Evolutionary conservation across 2,113 vertebrate species (phyloP).

Genomic region (Verasper variegatus): DNA sequence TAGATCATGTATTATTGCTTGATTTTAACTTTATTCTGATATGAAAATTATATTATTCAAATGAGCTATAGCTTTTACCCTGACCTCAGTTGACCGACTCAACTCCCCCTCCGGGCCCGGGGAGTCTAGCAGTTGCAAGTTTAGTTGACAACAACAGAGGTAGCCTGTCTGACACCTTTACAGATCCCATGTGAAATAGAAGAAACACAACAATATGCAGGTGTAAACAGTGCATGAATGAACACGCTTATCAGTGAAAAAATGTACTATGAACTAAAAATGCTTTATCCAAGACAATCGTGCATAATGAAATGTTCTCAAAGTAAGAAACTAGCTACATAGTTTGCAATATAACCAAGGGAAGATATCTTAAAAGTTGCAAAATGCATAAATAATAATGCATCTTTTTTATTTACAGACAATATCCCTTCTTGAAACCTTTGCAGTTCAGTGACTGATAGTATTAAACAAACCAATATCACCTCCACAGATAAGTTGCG

Average conservation of each 20-base stretch:
- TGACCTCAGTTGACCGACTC: no score
- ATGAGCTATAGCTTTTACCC: no score
- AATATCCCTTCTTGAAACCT: background rate
- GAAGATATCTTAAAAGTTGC: background rate
- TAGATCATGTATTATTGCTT: no score
- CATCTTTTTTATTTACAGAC: background rate
- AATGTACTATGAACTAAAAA: background rate
- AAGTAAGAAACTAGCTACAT: background rate
- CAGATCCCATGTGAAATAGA: background rate
- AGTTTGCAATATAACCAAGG: background rate
- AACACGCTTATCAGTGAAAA: background rate
- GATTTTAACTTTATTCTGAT: no score
- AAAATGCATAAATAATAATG: background rate
- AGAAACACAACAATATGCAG: background rate
- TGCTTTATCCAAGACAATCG: background rate
- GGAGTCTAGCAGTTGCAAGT: background rate
- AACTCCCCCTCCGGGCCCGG: no score
- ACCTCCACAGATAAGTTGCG: constrained; percentile 14
- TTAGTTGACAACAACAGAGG: background rate
- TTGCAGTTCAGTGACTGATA: background rate
- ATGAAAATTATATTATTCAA: no score
- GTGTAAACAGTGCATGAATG: background rate
- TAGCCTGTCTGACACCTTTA: background rate
- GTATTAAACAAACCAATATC: background rate
- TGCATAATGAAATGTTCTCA: background rate